Evolutionary conservation across 1,140 invertebrate species (phyloP), one percentile per base, ranked within the genome.

Genomic region (Dryas iulia): DNA sequence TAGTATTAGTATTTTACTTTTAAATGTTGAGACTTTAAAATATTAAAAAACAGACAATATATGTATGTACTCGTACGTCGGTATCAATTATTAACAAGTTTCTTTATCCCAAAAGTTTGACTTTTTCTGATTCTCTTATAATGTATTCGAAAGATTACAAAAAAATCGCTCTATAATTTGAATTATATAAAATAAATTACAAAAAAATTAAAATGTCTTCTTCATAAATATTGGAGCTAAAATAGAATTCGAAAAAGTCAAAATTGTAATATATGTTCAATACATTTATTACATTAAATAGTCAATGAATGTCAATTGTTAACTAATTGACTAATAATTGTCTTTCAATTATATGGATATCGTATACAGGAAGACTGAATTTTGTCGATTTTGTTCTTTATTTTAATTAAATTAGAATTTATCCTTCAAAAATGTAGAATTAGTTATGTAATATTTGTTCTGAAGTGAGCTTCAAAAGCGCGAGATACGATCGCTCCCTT

Each of bases 331-430:
- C 35, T 56, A 67, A 2, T 56, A 56, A 52, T 30, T 31, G 26
- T 59, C 60, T 58, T 63, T 69, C 67, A 73, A 70, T 64, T 62
- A 57, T 70, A 70, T 47, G 39, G 64, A 59, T 73, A 73, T 69
- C 56, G 64, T 73, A 57, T 70, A 73, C 72, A 73, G 72, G 68
- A 73, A 73, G 76, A 72, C 72, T 74, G 67, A 78, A 74, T 62
- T 70, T 71, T 63, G 61, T 74, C 69, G 72, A 69, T 72, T 61
- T 69, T 31, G 39, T 69, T 33, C 72, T 72, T 67, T 59, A 68
- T 61, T 74, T 67, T 53, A 28, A 65, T 35, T 56, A 47, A 31
- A 52, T 28, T 58, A 68, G 59, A 39, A 31, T 52, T 47, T 31
- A 59, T 33, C 18, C 31, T 63, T 69, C 31, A 33, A 21, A 12